Percentiles rank a stretch among this genome's conserved stretches.
These are phyloP conservation scores for Drosophila lacicola DNA, from an alignment of 2,888 invertebrate genomes.

Conservation along the genomic window DNA sequence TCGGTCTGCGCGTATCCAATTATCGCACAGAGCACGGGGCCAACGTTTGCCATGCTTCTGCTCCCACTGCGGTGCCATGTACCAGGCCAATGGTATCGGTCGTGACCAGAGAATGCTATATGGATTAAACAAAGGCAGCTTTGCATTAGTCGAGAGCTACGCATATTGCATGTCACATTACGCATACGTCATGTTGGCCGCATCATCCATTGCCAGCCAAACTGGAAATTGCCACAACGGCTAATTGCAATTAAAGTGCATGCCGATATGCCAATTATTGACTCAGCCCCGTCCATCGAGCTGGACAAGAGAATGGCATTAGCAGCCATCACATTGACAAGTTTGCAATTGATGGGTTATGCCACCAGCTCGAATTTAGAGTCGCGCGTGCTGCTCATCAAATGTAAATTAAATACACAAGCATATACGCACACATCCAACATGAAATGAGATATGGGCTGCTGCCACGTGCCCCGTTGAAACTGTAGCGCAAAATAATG, in stretches of 20 bases:
- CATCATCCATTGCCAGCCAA: constrained; percentile 5
- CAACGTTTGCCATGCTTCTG: constrained; percentile 91
- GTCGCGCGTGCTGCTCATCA: constrained; percentile 34
- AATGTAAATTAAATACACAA: constrained; percentile 47
- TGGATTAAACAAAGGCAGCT: background rate
- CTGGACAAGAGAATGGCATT: constrained; percentile 20
- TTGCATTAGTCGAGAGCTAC: background rate
- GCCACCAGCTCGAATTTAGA: constrained; percentile 3
- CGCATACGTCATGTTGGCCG: constrained; percentile 31
- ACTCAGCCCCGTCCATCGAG: background rate
- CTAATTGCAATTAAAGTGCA: constrained; percentile 11
- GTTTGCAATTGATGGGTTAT: background rate
- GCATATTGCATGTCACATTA: constrained; percentile 17
- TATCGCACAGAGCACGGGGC: constrained; percentile 93
- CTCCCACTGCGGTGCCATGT: constrained; percentile 96
- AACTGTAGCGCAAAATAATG: constrained; percentile 52
- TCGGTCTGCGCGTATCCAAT: constrained; percentile 95
- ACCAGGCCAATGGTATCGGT: constrained; percentile 97
- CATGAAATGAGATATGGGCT: constrained; percentile 20
- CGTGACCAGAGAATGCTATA: constrained; percentile 93
- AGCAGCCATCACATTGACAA: constrained; percentile 12
- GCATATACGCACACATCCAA: constrained; percentile 1
- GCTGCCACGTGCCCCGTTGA: constrained; percentile 14
- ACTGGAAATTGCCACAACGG: background rate
- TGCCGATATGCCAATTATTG: constrained; percentile 5